Evolutionary conservation across 2,797 vertebrate species (phyloP), one percentile per base, ranked within the genome.

Genomic region (Gymnoscopelus braueri): DNA sequence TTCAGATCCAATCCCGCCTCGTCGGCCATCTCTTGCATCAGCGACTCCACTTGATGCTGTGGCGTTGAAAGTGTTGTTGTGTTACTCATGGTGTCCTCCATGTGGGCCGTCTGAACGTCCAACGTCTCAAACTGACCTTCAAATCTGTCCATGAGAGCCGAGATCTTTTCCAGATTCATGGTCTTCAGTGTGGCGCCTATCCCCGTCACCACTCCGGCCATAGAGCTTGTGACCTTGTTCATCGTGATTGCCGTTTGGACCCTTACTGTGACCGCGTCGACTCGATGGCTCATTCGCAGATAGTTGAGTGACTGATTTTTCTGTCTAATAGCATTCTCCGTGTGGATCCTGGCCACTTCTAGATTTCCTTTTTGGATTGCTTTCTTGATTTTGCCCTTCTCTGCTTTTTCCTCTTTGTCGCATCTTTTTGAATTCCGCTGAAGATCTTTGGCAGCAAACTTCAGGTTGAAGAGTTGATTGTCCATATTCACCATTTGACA

Each of bases 91-190:
- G 96, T 95, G 89, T 99, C 98, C 75, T 99, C 98, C 97, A 99
- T 99, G n/a, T 98, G 96, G 6, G 96, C 94, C 0, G 96, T 97
- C 86, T 98, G 96, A 63, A 98, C 96, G 74, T 98, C 96, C 81
- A 98, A 87, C 1, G 96, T 98, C 88, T 99, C 97, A 94, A 99
- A 99, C 56, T 98, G 97, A 59, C 89, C 95, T 69, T 98, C 96
- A 86, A 98, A 98, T 84, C 96, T 98, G 71, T 97, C 96, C 96
- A 98, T 98, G 59, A 98, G 89, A 51, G 85, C 85, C 48, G 96
- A 98, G 82, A 98, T 98, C 96, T 98, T 99, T 87, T 99, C 98
- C 71, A 99, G 87, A 83, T 99, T 99, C 98, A 99, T 98, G 81
- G 93, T 94, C 90, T 95, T 97, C 84, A 99, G 74, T 0, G 95